Conservation (phyloP, 1,140 invertebrate genomes). For the Diuraphis noxia region DNA sequence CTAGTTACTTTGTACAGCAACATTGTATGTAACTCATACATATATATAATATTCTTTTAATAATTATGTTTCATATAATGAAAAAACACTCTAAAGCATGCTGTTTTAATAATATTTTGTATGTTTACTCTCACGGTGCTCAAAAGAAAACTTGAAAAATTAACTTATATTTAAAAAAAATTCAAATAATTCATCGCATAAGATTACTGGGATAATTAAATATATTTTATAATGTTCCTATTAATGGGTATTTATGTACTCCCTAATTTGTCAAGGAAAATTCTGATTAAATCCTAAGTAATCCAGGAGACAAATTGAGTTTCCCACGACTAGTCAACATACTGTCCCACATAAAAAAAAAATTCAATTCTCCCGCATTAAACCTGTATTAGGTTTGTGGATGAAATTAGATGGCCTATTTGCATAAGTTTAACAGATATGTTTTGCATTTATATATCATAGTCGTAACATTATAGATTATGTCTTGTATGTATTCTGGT, state of each 20-base stretch:
- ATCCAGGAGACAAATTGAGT: not conserved
- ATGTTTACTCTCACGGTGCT: not conserved
- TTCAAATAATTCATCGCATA: not conserved
- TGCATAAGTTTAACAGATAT: not conserved
- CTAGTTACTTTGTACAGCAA: too few species aligned
- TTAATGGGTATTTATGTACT: not conserved
- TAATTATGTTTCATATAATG: too few species aligned
- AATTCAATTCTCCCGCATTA: not conserved
- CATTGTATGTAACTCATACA: too few species aligned
- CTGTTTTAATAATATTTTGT: not conserved
- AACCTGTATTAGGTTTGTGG: not conserved
- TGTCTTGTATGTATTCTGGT: not conserved
- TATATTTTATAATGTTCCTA: not conserved
- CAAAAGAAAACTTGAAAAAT: not conserved
- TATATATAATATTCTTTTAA: too few species aligned
- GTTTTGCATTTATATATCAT: not conserved
- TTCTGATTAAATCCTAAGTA: not conserved
- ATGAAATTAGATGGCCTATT: not conserved
- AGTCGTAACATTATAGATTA: not conserved
- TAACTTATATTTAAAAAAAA: not conserved
- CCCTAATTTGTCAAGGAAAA: not conserved
- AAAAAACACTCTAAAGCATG: too few species aligned
- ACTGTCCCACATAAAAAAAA: not conserved
- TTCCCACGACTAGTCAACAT: not conserved
- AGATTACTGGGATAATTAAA: not conserved